Evolutionary conservation across 2,888 invertebrate genomes (phyloP).

Genomic region (Monoplex corrugatus): DNA sequence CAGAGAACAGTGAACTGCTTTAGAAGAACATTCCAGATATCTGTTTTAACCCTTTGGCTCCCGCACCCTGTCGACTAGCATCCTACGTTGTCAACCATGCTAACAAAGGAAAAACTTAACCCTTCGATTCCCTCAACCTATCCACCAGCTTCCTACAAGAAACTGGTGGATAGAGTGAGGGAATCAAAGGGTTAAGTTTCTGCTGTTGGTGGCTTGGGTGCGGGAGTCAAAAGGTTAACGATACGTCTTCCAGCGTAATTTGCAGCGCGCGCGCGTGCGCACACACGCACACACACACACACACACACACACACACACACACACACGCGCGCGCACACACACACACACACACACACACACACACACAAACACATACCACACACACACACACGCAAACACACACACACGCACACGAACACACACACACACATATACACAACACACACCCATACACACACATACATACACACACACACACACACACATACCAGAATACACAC

Average conservation of each 20-base stretch:
- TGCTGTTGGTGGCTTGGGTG: background rate
- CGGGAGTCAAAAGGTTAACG: background rate
- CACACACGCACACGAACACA: constrained; percentile 1
- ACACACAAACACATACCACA: constrained; percentile 12
- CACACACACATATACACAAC: background rate
- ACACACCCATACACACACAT: background rate
- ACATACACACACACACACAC: constrained; percentile 5
- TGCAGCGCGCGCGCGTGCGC: no score
- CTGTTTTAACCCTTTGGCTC: no score
- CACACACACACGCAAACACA: constrained; percentile 29
- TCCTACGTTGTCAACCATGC: no score
- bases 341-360: background rate
- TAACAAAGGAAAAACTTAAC: no score
- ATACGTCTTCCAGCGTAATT: background rate
- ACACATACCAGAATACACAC: background rate
- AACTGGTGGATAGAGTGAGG: no score
- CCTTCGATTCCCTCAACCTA: no score
- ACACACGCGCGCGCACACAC: background rate
- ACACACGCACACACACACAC: background rate
- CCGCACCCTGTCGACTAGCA: no score
- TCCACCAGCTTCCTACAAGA: no score
- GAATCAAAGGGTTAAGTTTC: no score
- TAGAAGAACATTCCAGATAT: background rate
- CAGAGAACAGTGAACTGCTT: no score
- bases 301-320: background rate